phyloP scores from a whole-genome alignment of 2,113 vertebrate species.

The Atrichornis clamosus region DNA sequence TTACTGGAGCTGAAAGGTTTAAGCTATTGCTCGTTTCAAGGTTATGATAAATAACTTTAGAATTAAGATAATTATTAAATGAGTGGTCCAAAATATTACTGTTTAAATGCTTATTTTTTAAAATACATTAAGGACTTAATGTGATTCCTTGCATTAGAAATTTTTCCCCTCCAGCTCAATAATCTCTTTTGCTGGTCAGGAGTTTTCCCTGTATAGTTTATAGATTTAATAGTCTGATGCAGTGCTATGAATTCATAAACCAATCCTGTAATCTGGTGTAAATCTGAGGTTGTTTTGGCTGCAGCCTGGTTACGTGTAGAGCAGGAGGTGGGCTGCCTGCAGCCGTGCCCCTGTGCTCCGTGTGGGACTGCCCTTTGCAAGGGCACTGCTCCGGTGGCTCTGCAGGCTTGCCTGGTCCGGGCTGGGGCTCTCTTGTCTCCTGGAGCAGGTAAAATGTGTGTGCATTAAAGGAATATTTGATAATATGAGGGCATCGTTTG shows the following conservation, averaged over 20 bases:
- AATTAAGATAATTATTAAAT: background rate
- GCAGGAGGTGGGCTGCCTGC: background rate
- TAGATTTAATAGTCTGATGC: background rate
- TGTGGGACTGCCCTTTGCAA: background rate
- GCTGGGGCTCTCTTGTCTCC: background rate
- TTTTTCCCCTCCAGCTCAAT: background rate
- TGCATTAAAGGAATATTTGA: background rate
- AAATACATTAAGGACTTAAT: background rate
- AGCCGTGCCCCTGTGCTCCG: fast-evolving
- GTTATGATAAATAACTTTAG: background rate
- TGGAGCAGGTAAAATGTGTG: background rate
- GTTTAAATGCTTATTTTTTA: background rate
- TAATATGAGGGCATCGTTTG: background rate
- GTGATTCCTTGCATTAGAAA: background rate
- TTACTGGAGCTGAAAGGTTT: background rate
- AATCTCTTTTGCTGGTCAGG: background rate
- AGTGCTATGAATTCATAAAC: background rate
- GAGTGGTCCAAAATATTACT: background rate
- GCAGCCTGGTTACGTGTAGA: background rate
- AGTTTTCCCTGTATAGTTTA: background rate
- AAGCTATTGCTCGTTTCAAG: background rate
- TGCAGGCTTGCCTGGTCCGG: fast-evolving
- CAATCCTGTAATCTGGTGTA: background rate
- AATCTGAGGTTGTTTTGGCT: background rate
- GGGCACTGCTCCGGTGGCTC: background rate